Base-by-base conservation (phyloP, 2,797 vertebrate genomes). In the Hippoglossus hippoglossus region DNA sequence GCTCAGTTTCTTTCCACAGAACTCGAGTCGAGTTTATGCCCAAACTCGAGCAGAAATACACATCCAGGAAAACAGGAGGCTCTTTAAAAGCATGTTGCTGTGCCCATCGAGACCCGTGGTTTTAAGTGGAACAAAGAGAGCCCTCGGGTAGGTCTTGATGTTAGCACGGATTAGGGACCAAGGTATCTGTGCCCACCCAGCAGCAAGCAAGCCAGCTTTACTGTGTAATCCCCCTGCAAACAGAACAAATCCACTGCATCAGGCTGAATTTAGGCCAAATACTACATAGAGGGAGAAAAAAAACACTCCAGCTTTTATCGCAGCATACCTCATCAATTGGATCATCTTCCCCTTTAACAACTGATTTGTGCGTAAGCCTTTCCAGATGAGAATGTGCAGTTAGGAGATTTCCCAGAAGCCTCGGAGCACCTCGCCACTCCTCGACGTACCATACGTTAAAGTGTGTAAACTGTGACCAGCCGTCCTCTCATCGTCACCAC, bases 201-300 rank as follows among this genome's bases (percentile, higher is more conserved):
- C 86, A 90, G 87, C 87, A 86, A 91, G 81, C 84, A 70, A 86
- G 86, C 86, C 88, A 92, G 92, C 89, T 93, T 93, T 92, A 91
- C 80, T 63, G 74, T 81, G 78, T 94, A 94, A 94, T 94, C 92
- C 89, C 87, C 84, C 85, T 25, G 63, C 80, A 91, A 82, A 86
- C 85, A 86, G 78, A 89, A 92, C 91, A 94, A 92, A 94, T 92
- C 92, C 91, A 92, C 68, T n/a, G 87, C 87, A 90, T 91, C 89
- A 85, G 82, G 82, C 80, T 89, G 90, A 90, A 93, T 94, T 90
- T 85, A 93, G 91, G 90, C 89, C 93, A 92, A 89, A 90, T 80
- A 80, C 84, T 79, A 79, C 67, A 82, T 61, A 73, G 58, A 78
- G 46, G 55, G 60, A 34, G 50, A 79, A 66, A 72, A 75, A 74